Evolutionary conservation across 2,888 invertebrate species (phyloP).

Genomic region (Dexiosoma caninum): DNA sequence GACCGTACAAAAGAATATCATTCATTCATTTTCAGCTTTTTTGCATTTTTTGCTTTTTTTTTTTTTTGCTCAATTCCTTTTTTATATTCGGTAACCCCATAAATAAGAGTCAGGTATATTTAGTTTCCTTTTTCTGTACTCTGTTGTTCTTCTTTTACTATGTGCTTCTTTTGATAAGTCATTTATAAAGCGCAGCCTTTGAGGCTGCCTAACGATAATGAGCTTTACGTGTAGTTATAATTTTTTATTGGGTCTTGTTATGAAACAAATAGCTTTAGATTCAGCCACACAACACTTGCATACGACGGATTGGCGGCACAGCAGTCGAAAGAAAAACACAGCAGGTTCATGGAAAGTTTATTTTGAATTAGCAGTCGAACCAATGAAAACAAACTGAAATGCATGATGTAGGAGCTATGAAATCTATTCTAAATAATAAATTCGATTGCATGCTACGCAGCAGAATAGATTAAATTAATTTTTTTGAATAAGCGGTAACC

Average conservation of each 20-base stretch:
- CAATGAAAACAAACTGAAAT: neutral
- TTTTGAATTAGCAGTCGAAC: neutral
- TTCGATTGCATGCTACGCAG: too few relatives aligned
- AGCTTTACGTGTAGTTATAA: slow-evolving; percentile 64
- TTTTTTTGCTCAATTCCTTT: too few relatives aligned
- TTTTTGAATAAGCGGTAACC: too few relatives aligned
- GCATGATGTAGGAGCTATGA: too few relatives aligned
- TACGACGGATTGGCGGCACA: neutral
- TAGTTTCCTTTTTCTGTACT: neutral
- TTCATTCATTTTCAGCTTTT: slow-evolving; percentile 26
- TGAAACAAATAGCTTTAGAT: slow-evolving; percentile 54
- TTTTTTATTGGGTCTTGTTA: slow-evolving; percentile 63
- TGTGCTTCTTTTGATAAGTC: slow-evolving; percentile 8
- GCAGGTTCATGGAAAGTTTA: neutral
- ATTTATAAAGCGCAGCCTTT: slow-evolving; percentile 58
- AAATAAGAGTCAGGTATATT: slow-evolving; percentile 57
- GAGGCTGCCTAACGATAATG: slow-evolving; percentile 59
- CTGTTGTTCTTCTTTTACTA: slow-evolving; percentile 15
- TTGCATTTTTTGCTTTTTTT: neutral
- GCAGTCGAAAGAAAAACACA: neutral
- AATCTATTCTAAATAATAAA: too few relatives aligned
- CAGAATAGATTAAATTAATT: too few relatives aligned
- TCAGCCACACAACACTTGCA: slow-evolving; percentile 11
- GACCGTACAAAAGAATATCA: slow-evolving; percentile 24
- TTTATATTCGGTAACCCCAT: slow-evolving; percentile 36